phyloP scores from a whole-genome alignment of 2,888 invertebrate species.

The Tetheella fluctuosa region DNA sequence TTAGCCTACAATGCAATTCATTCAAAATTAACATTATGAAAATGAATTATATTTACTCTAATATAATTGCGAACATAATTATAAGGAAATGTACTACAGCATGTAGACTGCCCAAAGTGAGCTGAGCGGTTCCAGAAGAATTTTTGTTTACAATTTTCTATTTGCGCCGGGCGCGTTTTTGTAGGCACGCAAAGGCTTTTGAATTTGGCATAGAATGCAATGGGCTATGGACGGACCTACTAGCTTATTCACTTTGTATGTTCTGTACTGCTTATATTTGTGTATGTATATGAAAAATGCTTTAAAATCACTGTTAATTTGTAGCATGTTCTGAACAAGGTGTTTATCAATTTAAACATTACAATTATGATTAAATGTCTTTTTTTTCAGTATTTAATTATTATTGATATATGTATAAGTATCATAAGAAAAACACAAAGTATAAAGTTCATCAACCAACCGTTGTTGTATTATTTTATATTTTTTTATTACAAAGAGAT shows the following conservation, averaged over 20 bases:
- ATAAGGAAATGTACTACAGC: neutral
- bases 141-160: slow-evolving; percentile 62
- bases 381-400: too few species aligned
- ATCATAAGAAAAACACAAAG: too few species aligned
- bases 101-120: slow-evolving; percentile 6
- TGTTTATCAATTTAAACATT: neutral
- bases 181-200: slow-evolving; percentile 51
- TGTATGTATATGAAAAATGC: neutral
- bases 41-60: neutral
- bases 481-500: too few species aligned
- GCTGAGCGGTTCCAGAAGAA: slow-evolving; percentile 43
- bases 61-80: slow-evolving; percentile 8
- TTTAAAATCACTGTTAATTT: neutral
- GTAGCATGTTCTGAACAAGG: neutral
- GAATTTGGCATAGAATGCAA: slow-evolving; percentile 50
- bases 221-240: slow-evolving; percentile 25
- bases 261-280: neutral
- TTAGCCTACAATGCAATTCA: too few species aligned
- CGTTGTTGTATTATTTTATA: too few species aligned
- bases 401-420: too few species aligned
- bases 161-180: slow-evolving; percentile 56
- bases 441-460: neutral
- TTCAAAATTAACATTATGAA: neutral
- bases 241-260: slow-evolving; percentile 24
- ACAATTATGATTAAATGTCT: neutral